Base-by-base conservation (phyloP, 2,113 vertebrate genomes). In the Onychostruthus taczanowskii region DNA sequence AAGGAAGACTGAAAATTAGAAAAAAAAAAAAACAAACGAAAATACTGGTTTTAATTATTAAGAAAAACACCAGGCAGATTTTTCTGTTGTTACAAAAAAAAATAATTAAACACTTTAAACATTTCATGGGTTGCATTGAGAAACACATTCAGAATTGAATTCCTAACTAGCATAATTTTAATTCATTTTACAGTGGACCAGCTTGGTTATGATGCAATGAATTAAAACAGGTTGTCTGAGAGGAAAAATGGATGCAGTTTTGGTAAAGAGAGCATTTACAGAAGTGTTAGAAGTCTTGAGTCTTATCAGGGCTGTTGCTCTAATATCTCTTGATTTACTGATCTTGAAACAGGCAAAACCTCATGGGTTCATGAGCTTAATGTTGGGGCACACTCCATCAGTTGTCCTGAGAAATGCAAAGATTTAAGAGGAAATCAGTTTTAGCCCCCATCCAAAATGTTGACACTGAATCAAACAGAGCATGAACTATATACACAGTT, bases 381-480 rank as follows among this genome's bases (percentile, higher is more conserved):
- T 82, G 64, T 68, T 97, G 93, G 96, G 78, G 82, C 85, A 95
- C 97, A 96, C 95, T 95, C 85, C 84, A 96, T 95, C 85, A 91
- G 83, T 73, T 96, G 87, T 96, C 92, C 88, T 92, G 76, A 89
- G 91, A 97, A 97, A 93, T 74, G 90, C 63, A 89, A 52, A 79
- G 87, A 93, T 94, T 55, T 95, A 94, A 66, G 39, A 96, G 94
- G 93, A 98, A 97, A 94, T 94, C 94, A 90, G 86, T 96, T 95
- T 97, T 94, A 84, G 83, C 66, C 76, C 78, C 85, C 90, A 70
- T 97, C 94, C 97, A 88, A 95, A 96, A 95, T 91, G 87, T 95
- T 97, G 90, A 94, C 95, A 87, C 91, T 52, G 94, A 97, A 96
- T 94, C 79, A 96, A 97, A 95, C 89, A 89, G 84, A 97, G 89